These are phyloP conservation scores for Dicaeum eximium DNA, from an alignment of 2,113 vertebrate genomes.

Conservation along the genomic window DNA sequence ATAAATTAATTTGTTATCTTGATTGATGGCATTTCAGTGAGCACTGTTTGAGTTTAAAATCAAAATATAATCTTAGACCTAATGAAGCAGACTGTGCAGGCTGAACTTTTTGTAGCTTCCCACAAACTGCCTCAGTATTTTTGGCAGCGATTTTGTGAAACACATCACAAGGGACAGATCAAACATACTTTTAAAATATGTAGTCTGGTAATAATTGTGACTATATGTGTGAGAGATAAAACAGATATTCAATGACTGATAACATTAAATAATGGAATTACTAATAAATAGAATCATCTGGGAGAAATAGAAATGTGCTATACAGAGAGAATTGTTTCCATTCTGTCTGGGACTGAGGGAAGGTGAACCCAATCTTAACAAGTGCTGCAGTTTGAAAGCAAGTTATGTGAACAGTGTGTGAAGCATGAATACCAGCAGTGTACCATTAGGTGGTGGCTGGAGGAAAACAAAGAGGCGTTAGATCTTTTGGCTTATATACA, in stretches of 20 bases:
- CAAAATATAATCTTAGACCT: slow-evolving; percentile 18
- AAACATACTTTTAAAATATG: neutral
- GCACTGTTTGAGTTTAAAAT: slow-evolving; percentile 7
- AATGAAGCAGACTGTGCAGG: neutral
- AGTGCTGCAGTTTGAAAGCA: neutral
- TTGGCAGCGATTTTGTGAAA: neutral
- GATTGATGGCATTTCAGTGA: slow-evolving; percentile 34
- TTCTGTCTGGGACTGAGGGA: neutral
- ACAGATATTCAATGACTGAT: neutral
- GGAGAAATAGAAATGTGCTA: neutral
- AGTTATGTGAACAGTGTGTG: neutral
- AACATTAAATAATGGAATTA: neutral
- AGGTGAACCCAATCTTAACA: neutral
- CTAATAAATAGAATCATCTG: neutral
- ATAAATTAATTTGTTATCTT: slow-evolving; percentile 31
- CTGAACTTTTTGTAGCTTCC: neutral
- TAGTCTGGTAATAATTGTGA: neutral
- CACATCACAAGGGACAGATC: neutral
- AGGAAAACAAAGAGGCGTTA: neutral
- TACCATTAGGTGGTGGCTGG: neutral
- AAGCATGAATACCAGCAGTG: neutral
- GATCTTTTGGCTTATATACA: neutral
- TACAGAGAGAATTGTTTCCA: neutral
- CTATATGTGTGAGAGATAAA: neutral
- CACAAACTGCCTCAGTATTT: slow-evolving; percentile 1